A percentile compares a stretch with the other conserved stretches of the same genome.
phyloP scores from a whole-genome alignment of 1,140 invertebrate species.

The Whitmania pigra region DNA sequence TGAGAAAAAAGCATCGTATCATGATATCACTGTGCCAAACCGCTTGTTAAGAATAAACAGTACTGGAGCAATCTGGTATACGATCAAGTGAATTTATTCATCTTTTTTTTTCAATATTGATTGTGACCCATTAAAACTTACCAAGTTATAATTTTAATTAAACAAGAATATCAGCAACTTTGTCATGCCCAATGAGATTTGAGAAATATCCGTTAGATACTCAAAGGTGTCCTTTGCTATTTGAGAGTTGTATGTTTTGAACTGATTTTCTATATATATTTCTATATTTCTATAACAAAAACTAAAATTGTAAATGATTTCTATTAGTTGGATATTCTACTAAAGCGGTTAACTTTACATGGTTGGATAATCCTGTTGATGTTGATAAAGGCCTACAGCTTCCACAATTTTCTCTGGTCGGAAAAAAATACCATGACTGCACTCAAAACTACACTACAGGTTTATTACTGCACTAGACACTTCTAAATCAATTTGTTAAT shows the following conservation, averaged over 20 bases:
- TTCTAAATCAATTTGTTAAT: no score
- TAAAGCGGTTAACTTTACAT: conserved; percentile 33
- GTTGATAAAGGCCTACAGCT: conserved; percentile 19
- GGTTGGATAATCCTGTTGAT: conserved; percentile 57
- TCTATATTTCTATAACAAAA: not conserved
- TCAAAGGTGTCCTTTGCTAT: conserved; percentile 46
- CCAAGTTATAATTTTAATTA: conserved; percentile 11
- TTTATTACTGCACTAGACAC: not conserved
- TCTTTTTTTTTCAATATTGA: no score
- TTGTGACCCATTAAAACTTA: no score
- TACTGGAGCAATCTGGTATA: conserved; percentile 43
- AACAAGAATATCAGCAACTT: conserved; percentile 53
- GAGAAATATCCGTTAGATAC: conserved; percentile 50
- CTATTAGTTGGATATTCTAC: conserved; percentile 30
- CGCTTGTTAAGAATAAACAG: conserved; percentile 52
- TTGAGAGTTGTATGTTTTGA: conserved; percentile 64
- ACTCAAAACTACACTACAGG: conserved; percentile 24
- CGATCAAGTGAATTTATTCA: conserved; percentile 29
- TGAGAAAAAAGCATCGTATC: conserved; percentile 48
- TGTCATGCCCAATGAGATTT: conserved; percentile 88
- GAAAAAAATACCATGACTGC: conserved; percentile 18
- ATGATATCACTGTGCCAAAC: conserved; percentile 48
- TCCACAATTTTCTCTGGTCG: conserved; percentile 22
- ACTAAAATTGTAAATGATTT: not conserved
- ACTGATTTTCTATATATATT: no score